Evolutionary conservation across 1,140 invertebrate genomes (phyloP), one percentile per base, ranked within the genome.

Genomic region (Drosophila quadrilineata): DNA sequence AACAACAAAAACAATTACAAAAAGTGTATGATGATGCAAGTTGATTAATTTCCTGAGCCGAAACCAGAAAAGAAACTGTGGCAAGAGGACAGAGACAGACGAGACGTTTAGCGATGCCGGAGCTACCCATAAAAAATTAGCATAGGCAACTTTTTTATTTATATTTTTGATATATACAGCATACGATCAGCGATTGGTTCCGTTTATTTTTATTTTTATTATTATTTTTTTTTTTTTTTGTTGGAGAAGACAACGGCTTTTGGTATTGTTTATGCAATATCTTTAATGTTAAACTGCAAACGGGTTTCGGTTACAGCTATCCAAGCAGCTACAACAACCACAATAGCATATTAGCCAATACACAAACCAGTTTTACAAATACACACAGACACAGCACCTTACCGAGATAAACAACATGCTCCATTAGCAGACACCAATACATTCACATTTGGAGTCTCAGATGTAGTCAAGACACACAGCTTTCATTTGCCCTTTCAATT

Each of bases 401-500:
- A 84, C 69, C 21, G 43, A 76, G 69, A 63, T 64, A 59, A 60
- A 59, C 67, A 59, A 66, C 65, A 71, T 56, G 58, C 57, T 50
- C 64, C 45, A 69, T 57, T 63, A 53, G 53, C 48, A 21, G 57
- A 59, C 8, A 12, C 9, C n/a, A n/a, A 5, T 33, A 29, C 36
- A 33, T 5, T 19, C 14, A 33, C 14, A 33, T 45, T 45, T 41
- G 24, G 26, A 57, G 28, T 3, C 9, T 46, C 21, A 60, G 41
- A 16, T 26, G 6, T 33, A 24, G 54, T 6, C 22, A 6, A 6
- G 17, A 16, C 33, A 9, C 35, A 22, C 41, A 33, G 52, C 74
- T 84, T 85, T 85, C 72, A 53, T 62, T 84, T 86, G 75, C 79
- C 79, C 79, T 85, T 85, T 85, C 79, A 59, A 41, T 85, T 85